Base-by-base conservation (phyloP, 1,140 invertebrate genomes). In the Platyscapa corneri region DNA sequence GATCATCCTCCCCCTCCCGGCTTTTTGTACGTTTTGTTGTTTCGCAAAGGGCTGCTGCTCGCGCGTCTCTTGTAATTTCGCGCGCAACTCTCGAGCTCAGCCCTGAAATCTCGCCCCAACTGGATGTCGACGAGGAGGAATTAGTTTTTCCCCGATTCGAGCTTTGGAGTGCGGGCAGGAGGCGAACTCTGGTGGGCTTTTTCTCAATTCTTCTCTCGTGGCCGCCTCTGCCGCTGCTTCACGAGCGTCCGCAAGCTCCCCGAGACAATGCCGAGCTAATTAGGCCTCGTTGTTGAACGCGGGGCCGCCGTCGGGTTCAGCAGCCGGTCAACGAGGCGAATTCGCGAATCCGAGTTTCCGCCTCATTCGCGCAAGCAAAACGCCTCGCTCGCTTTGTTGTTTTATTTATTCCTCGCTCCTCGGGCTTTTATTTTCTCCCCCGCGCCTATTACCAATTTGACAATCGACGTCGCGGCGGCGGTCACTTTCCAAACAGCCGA, bases 231-330 rank as follows among this genome's bases (percentile, higher is more conserved):
- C 56, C 14, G 32, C 10, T 60, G 32, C 60, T 75, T 81, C 53
- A 76, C 82, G 77, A 82, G 82, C 64, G 75, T 79, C 75, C 79
- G 53, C 80, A 53, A n/a, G n/a, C 46, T 23, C 74, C 5, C 70
- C 65, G 77, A 42, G 84, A 86, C 87, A 87, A 88, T 87, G 79
- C 86, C 82, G 82, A 83, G 85, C 76, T 85, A 81, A 87, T 84
- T 75, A 86, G 85, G 85, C 84, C 85, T 85, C 67, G 56, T 65
- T 76, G 74, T 49, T 70, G 85, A 30, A 34, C 3, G 32, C 30
- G 10, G 74, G 37, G 20, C 18, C 81, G 46, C 30, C 39, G 64
- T 37, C 72, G 78, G 42, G n/a, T 60, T 82, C 46, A 82, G 80
- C 83, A 84, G 84, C 82, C 82, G 85, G 83, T 74, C 81, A 86